Conservation (phyloP, 2,113 vertebrate genomes). For the Oryzias celebensis region DNA sequence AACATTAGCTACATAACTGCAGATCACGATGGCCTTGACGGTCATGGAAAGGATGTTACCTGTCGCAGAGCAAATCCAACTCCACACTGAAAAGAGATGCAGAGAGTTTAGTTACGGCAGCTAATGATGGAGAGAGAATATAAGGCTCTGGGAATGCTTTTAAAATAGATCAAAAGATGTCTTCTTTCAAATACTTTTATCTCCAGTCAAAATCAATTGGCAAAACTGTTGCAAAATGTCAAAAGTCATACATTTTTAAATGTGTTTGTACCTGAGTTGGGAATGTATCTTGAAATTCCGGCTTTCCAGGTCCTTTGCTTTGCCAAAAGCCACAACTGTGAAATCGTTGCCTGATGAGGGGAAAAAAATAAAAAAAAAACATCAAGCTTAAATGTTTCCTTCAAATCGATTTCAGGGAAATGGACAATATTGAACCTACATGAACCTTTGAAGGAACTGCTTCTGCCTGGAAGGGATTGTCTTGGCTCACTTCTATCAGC, state of each 20-base stretch:
- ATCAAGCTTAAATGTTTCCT: not conserved
- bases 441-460: not conserved
- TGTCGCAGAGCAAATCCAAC: constrained; percentile 73
- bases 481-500: not conserved
- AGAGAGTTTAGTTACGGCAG: not conserved
- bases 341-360: constrained; percentile 52
- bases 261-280: constrained; percentile 63
- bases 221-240: not conserved
- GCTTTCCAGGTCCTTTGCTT: constrained; percentile 77
- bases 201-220: not conserved
- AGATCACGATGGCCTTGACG: not conserved
- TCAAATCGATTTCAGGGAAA: no score
- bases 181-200: no score
- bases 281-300: constrained; percentile 62
- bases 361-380: not conserved
- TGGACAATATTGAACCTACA: not conserved
- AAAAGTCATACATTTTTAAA: not conserved
- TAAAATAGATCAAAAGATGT: not conserved
- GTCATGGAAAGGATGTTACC: constrained; percentile 40
- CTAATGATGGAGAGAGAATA: not conserved
- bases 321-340: constrained; percentile 73
- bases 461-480: not conserved
- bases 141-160: no score
- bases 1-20: not conserved
- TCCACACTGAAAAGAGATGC: constrained; percentile 71